Evolutionary conservation across 2,888 invertebrate genomes (phyloP).

Genomic region (Mamestra brassicae): DNA sequence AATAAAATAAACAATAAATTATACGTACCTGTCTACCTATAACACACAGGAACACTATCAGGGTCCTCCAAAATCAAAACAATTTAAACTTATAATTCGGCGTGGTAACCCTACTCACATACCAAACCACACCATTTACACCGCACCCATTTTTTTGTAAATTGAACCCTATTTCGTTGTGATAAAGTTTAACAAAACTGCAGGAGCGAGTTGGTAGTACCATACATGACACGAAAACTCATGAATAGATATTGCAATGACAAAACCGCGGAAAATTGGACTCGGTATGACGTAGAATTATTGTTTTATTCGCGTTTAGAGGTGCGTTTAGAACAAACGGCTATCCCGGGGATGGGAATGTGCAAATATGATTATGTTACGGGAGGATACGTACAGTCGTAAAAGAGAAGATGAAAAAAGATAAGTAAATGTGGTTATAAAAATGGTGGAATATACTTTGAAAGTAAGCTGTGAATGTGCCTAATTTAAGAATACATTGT

Average conservation of each 20-base stretch:
- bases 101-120: constrained; percentile 67
- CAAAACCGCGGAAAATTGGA: constrained; percentile 86
- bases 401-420: constrained; percentile 32
- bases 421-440: background rate
- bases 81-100: constrained; percentile 61
- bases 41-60: constrained; percentile 40
- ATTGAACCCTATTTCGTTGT: background rate
- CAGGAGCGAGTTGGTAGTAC: constrained; percentile 30
- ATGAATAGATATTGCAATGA: constrained; percentile 88
- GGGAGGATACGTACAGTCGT: constrained; percentile 28
- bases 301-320: constrained; percentile 74
- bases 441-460: background rate
- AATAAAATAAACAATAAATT: constrained; percentile 42
- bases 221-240: constrained; percentile 77
- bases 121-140: constrained; percentile 8
- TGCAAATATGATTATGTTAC: constrained; percentile 47
- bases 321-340: constrained; percentile 58
- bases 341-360: constrained; percentile 37
- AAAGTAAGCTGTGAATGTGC: background rate
- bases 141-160: background rate
- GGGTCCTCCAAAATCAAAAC: constrained; percentile 55
- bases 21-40: constrained; percentile 17
- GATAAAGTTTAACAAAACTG: constrained; percentile 14
- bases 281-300: constrained; percentile 73
- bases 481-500: too few species aligned